Percentiles rank a stretch among this genome's conserved stretches.
phyloP scores from a whole-genome alignment of 2,113 vertebrate species.

The Neolamprologus sp. region DNA sequence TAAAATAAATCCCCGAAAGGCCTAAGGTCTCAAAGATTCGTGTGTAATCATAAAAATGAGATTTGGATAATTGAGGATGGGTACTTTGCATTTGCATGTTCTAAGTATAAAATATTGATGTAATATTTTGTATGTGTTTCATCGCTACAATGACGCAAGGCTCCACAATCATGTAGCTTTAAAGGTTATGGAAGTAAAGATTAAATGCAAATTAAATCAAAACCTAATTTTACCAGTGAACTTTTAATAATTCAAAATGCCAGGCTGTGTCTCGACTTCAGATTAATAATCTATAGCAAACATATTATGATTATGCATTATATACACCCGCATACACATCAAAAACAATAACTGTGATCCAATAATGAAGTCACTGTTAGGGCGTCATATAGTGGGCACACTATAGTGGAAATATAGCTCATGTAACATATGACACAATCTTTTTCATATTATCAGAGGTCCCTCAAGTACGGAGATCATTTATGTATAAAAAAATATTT shows the following conservation, averaged over 20 bases:
- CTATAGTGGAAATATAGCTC: not conserved
- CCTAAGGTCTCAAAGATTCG: not conserved
- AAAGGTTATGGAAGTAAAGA: not conserved
- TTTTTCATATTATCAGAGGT: not conserved
- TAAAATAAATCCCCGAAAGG: not conserved
- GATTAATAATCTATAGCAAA: not conserved
- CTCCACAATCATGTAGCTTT: not conserved
- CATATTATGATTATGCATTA: not conserved
- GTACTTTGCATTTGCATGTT: not conserved
- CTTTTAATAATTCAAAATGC: not conserved
- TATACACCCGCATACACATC: not conserved
- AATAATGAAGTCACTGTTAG: not conserved
- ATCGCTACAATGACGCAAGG: rapidly evolving
- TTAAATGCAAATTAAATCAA: not conserved
- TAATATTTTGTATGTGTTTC: not conserved
- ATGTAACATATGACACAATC: not conserved
- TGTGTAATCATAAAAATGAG: not conserved
- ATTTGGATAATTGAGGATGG: not conserved
- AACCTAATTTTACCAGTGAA: not conserved
- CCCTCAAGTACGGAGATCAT: not conserved
- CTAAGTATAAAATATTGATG: not conserved
- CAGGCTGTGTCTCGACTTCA: not conserved
- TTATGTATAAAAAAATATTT: not conserved
- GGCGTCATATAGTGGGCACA: not conserved
- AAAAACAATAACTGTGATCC: not conserved